Conservation (phyloP, 2,797 vertebrate genomes). For the Hippoglossus hippoglossus region DNA sequence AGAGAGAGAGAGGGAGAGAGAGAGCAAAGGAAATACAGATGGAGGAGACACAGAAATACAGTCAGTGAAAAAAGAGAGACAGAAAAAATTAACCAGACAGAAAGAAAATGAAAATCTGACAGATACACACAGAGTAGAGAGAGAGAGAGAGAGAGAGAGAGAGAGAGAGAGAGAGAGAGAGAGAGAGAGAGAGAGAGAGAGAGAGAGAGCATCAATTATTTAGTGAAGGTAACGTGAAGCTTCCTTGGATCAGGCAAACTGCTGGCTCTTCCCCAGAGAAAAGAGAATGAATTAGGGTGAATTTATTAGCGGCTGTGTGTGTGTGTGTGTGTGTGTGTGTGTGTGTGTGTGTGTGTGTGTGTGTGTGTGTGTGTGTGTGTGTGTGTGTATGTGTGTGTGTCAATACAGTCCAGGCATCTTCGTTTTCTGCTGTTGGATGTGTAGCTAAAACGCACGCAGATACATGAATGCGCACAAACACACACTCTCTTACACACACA, state of each 20-base stretch:
- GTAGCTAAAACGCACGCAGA: conserved; percentile 33
- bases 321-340: conserved; percentile 30
- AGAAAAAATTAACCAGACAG: conserved; percentile 9
- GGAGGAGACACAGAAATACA: conserved; percentile 19
- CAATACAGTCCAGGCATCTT: conserved; percentile 54
- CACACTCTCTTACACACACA: conserved; percentile 37
- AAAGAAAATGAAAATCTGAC: too few species aligned
- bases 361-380: conserved; percentile 39
- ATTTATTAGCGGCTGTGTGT: conserved; percentile 89
- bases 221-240: conserved; percentile 98
- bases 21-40: not conserved
- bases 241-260: conserved; percentile 99
- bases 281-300: conserved; percentile 99
- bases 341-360: conserved; percentile 45
- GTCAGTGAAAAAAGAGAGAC: conserved; percentile 29
- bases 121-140: too few species aligned
- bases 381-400: conserved; percentile 41
- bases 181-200: too few species aligned
- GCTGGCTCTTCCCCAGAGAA: conserved; percentile 94
- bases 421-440: conserved; percentile 46
- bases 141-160: too few species aligned
- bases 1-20: not conserved
- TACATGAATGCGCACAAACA: conserved; percentile 13
- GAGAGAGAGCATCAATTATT: conserved; percentile 94
- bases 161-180: too few species aligned